A percentile compares a stretch with the other conserved stretches of the same genome.
These are phyloP conservation scores for human DNA, from an alignment of 2,113 vertebrate species.

Conservation along the genomic window GRCh38 chr1:219148501-219149000, in stretches of 20 bases:
- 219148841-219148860: slow-evolving; percentile 21
- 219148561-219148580: neutral
- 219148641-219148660: neutral
- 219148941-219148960: slow-evolving; percentile 38
- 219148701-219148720: neutral
- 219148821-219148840: slow-evolving; percentile 32
- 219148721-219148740: slow-evolving; percentile 42
- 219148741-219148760: neutral
- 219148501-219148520: neutral
- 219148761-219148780: slow-evolving; percentile 8
- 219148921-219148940: slow-evolving; percentile 39
- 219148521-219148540: slow-evolving; percentile 11
- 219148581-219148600: neutral
- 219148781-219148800: slow-evolving; percentile 22
- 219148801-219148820: slow-evolving; percentile 17
- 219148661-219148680: neutral
- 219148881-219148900: neutral
- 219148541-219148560: neutral
- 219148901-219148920: slow-evolving; percentile 21
- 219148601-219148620: neutral
- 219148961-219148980: slow-evolving; percentile 55
- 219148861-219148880: slow-evolving; percentile 53
- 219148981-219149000: slow-evolving; percentile 48
- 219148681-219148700: neutral
- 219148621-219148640: slow-evolving; percentile 31